Conservation (phyloP, 2,888 invertebrate genomes). For the Orgyia antiqua region DNA sequence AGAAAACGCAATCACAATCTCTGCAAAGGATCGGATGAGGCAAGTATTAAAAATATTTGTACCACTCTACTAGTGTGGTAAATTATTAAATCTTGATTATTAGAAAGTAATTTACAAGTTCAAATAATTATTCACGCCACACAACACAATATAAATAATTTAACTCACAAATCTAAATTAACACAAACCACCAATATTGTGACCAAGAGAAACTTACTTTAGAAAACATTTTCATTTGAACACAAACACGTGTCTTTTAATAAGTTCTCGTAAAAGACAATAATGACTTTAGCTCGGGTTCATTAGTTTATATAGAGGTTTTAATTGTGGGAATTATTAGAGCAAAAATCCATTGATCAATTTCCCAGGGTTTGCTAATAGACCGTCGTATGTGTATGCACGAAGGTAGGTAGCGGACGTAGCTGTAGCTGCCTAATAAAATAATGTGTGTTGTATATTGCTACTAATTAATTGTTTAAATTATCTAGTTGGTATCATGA, state of each 20-base stretch:
- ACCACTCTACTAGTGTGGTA: too few species aligned
- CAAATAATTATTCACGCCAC: too few species aligned
- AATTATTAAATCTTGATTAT: too few species aligned
- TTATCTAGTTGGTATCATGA: too few species aligned
- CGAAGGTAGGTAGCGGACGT: slow-evolving; percentile 12
- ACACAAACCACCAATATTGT: too few species aligned
- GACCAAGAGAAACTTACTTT: slow-evolving; percentile 50
- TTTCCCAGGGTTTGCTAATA: slow-evolving; percentile 65
- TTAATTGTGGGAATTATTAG: slow-evolving; percentile 74
- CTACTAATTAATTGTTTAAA: too few species aligned
- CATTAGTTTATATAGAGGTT: slow-evolving; percentile 67
- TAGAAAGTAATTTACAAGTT: too few species aligned
- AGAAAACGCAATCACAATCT: too few species aligned
- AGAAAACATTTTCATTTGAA: slow-evolving; percentile 40
- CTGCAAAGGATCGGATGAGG: too few species aligned
- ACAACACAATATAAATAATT: too few species aligned
- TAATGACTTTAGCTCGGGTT: slow-evolving; percentile 37
- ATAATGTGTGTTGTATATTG: background rate
- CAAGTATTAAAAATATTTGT: too few species aligned
- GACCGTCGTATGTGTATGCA: slow-evolving; percentile 46
- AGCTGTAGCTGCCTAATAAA: slow-evolving; percentile 9
- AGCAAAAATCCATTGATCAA: slow-evolving; percentile 72
- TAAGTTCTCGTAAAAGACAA: slow-evolving; percentile 27
- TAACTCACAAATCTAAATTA: too few species aligned
- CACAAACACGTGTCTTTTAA: slow-evolving; percentile 13